These are phyloP conservation scores for Dendrocopos noguchii DNA, from an alignment of 2,113 vertebrate species.

Conservation along the genomic window DNA sequence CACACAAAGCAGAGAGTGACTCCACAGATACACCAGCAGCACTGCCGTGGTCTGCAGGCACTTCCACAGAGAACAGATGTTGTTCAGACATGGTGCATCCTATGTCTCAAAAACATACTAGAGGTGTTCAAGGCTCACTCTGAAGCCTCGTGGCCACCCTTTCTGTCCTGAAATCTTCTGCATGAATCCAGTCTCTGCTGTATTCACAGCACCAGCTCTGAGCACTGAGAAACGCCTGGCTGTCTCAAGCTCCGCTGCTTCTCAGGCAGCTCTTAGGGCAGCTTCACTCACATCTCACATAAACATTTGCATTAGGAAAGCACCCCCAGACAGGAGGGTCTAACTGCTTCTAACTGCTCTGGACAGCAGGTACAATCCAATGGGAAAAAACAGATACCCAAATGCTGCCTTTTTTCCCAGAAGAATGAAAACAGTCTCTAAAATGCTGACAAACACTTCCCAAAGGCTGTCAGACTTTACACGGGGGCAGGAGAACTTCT, in stretches of 20 bases:
- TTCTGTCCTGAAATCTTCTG: neutral
- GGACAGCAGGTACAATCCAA: neutral
- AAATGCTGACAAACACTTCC: neutral
- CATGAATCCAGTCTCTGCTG: neutral
- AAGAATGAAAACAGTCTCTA: neutral
- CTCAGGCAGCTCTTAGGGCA: neutral
- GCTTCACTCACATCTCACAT: neutral
- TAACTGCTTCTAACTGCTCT: neutral
- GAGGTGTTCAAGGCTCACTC: neutral
- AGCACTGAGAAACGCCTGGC: neutral
- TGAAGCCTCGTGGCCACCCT: neutral
- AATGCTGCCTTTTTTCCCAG: accelerated
- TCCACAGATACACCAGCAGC: neutral
- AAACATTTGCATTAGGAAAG: neutral
- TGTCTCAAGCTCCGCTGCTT: neutral
- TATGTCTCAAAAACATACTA: neutral
- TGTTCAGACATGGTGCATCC: neutral
- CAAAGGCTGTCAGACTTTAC: neutral
- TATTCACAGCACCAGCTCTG: neutral
- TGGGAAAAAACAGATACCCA: neutral
- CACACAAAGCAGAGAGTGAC: accelerated
- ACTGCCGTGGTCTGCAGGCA: neutral
- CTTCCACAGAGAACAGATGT: neutral
- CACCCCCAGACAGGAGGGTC: neutral
- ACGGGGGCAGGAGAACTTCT: neutral